These are phyloP conservation scores for Nomada fucata DNA, from an alignment of 2,888 invertebrate genomes.

Conservation along the genomic window DNA sequence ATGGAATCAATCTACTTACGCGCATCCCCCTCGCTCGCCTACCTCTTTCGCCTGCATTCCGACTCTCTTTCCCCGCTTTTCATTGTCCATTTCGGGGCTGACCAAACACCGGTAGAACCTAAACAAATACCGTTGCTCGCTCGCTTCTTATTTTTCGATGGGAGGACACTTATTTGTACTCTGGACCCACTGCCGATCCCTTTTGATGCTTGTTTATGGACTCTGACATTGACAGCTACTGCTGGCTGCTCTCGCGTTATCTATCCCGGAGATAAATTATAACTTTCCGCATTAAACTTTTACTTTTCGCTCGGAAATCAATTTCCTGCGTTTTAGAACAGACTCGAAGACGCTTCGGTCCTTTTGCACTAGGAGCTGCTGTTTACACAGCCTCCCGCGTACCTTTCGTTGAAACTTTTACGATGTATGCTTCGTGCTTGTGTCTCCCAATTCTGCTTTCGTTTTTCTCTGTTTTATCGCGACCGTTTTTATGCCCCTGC, in stretches of 20 bases:
- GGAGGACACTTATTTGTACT: conserved; percentile 66
- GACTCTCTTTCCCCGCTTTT: conserved; percentile 18
- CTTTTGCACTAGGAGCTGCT: conserved; percentile 15
- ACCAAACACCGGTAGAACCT: conserved; percentile 70
- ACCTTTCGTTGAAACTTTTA: conserved; percentile 48
- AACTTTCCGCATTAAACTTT: no score
- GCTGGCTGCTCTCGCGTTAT: neutral
- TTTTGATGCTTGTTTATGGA: conserved; percentile 2
- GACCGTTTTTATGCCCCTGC: conserved; percentile 54
- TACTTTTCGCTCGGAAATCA: no score
- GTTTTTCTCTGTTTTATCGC: conserved; percentile 53
- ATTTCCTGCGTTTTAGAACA: no score
- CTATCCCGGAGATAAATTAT: neutral
- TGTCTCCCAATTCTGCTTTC: neutral
- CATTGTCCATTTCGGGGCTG: conserved; percentile 62
- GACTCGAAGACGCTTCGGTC: neutral
- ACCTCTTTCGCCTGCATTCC: neutral
- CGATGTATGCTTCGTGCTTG: conserved; percentile 56
- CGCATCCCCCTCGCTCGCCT: conserved; percentile 44
- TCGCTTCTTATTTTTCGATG: conserved; percentile 61
- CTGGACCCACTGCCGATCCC: conserved; percentile 7
- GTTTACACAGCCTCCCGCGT: conserved; percentile 39
- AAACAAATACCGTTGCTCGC: conserved; percentile 72
- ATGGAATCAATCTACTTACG: conserved; percentile 73
- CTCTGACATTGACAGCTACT: neutral